These are phyloP conservation scores for Amphilophus citrinellus DNA, from an alignment of 2,113 vertebrate genomes.

Conservation along the genomic window DNA sequence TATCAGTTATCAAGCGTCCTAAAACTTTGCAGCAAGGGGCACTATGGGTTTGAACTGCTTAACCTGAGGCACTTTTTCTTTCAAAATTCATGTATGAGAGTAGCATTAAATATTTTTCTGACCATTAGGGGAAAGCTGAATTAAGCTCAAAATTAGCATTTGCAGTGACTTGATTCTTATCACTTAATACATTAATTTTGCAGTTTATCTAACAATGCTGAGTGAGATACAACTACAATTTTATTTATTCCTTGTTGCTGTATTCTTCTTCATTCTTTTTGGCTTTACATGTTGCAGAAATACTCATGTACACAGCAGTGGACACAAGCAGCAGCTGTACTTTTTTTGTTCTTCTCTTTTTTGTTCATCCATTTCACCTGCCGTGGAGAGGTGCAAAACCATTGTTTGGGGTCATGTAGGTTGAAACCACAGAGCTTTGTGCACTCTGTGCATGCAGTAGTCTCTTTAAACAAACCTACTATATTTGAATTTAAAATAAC, in stretches of 20 bases:
- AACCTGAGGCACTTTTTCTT: background rate
- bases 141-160: background rate
- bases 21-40: background rate
- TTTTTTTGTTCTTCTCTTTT: conserved; percentile 9
- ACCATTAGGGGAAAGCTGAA: background rate
- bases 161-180: background rate
- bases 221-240: background rate
- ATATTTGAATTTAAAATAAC: background rate
- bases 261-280: background rate
- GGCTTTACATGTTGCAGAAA: background rate
- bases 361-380: conserved; percentile 22
- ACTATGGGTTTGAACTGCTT: background rate
- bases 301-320: background rate
- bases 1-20: background rate
- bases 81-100: background rate
- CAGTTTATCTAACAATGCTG: accelerated
- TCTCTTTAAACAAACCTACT: background rate
- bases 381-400: conserved; percentile 25
- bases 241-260: no score
- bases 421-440: background rate
- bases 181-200: background rate
- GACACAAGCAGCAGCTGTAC: background rate
- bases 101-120: background rate
- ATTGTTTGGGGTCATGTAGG: conserved; percentile 15
- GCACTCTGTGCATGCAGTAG: background rate